Evolutionary conservation across 2,113 vertebrate species (phyloP).

Genomic region (Dunckerocampus dactyliophorus): DNA sequence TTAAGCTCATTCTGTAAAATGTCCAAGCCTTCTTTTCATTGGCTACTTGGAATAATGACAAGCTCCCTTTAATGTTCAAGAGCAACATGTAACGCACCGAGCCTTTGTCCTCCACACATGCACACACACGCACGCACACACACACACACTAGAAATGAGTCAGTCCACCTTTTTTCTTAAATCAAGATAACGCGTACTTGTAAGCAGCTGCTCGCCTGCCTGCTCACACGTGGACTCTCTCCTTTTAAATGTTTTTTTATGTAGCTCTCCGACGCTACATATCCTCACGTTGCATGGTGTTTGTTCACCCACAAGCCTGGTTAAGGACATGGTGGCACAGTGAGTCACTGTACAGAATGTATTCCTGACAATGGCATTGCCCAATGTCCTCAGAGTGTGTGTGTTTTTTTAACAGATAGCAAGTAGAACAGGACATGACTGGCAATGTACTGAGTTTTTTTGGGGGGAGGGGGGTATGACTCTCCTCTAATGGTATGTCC

Average conservation of each 20-base stretch:
- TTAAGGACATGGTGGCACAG: constrained; percentile 35
- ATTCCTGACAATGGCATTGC: constrained; percentile 31
- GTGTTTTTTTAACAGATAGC: constrained; percentile 13
- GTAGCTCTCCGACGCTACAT: not conserved
- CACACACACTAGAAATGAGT: constrained; percentile 52
- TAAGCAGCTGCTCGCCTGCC: constrained; percentile 61
- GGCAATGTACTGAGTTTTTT: not conserved
- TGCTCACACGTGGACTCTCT: constrained; percentile 56
- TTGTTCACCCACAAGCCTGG: constrained; percentile 15
- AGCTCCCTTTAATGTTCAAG: constrained; percentile 28
- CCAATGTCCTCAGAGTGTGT: constrained; percentile 10
- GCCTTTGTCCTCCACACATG: constrained; percentile 11
- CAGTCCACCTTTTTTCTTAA: constrained; percentile 39
- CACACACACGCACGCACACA: constrained; percentile 30
- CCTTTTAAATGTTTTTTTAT: not conserved
- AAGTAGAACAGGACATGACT: constrained; percentile 24
- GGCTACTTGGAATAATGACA: constrained; percentile 9
- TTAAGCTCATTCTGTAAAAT: not conserved
- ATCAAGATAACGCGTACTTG: constrained; percentile 59
- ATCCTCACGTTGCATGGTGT: constrained; percentile 43
- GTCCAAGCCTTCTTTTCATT: not conserved
- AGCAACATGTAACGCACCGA: constrained; percentile 7
- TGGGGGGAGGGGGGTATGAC: constrained; percentile 2
- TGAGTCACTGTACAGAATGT: constrained; percentile 46
- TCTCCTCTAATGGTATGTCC: constrained; percentile 11